phyloP scores from a whole-genome alignment of 2,888 invertebrate genomes.

The Acronicta psi region DNA sequence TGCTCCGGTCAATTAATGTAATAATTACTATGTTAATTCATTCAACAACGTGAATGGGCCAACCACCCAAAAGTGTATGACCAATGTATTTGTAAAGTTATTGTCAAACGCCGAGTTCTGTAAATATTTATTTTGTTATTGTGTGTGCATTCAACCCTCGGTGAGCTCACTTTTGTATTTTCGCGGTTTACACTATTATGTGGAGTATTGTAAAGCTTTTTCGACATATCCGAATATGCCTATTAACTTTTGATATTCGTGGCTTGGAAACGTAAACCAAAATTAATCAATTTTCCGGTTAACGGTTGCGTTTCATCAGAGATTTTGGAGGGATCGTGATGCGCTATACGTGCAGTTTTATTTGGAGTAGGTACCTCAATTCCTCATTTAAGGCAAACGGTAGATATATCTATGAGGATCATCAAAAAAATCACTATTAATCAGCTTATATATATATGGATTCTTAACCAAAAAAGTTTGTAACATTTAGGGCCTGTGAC shows the following conservation, averaged over 20 bases:
- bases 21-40: conserved; percentile 45
- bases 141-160: conserved; percentile 25
- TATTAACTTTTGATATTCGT: conserved; percentile 19
- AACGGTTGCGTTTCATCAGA: not conserved
- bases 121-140: conserved; percentile 40
- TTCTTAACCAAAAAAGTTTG: too few species aligned
- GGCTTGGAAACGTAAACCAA: not conserved
- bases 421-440: too few species aligned
- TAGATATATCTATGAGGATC: too few species aligned
- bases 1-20: conserved; percentile 40
- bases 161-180: conserved; percentile 14
- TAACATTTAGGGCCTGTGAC: too few species aligned
- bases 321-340: not conserved
- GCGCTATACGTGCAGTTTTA: too few species aligned
- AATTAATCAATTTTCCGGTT: too few species aligned
- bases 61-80: conserved; percentile 4
- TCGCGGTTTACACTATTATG: conserved; percentile 30
- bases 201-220: conserved; percentile 17
- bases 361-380: too few species aligned
- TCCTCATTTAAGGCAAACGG: too few species aligned
- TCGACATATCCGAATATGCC: conserved; percentile 13
- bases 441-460: too few species aligned
- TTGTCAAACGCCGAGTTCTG: conserved; percentile 5
- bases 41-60: conserved; percentile 28
- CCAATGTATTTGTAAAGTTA: conserved; percentile 6